phyloP scores from a whole-genome alignment of 2,113 vertebrate species.

The Motacilla tschutschensis region DNA sequence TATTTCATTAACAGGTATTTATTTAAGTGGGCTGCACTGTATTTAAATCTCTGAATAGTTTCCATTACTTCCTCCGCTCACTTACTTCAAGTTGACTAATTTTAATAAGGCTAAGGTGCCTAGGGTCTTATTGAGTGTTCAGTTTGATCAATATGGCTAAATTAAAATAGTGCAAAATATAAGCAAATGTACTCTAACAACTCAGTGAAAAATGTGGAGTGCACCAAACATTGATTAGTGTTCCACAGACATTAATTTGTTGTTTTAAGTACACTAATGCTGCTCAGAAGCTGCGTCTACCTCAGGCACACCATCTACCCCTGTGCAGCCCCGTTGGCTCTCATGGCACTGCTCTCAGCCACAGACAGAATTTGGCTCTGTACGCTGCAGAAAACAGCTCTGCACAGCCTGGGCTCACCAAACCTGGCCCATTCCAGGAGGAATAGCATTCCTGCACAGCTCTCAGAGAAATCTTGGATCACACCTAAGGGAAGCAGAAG shows the following conservation, averaged over 20 bases:
- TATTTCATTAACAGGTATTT: constrained; percentile 82
- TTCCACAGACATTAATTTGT: constrained; percentile 24
- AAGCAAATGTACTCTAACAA: constrained; percentile 81
- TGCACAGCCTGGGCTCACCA: not conserved
- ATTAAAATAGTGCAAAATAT: constrained; percentile 85
- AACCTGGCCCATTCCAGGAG: not conserved
- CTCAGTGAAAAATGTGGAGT: constrained; percentile 76
- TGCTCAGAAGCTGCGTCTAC: not conserved
- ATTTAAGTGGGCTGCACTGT: constrained; percentile 75
- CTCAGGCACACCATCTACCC: not conserved
- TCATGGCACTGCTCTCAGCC: not conserved
- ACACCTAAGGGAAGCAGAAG: not conserved
- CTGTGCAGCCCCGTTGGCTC: not conserved
- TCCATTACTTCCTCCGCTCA: constrained; percentile 75
- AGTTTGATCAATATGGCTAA: constrained; percentile 81
- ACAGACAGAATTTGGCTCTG: not conserved
- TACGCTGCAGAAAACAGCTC: not conserved
- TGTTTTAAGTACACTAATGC: constrained; percentile 39
- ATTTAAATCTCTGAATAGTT: constrained; percentile 78
- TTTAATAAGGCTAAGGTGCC: constrained; percentile 82
- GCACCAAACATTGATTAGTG: constrained; percentile 72
- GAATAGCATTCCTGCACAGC: fast-evolving
- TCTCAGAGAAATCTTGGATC: not conserved
- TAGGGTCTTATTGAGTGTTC: constrained; percentile 82
- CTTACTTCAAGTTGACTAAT: constrained; percentile 83